Evolutionary conservation across 1,140 invertebrate genomes (phyloP).

Genomic region (Drosophila melanica): DNA sequence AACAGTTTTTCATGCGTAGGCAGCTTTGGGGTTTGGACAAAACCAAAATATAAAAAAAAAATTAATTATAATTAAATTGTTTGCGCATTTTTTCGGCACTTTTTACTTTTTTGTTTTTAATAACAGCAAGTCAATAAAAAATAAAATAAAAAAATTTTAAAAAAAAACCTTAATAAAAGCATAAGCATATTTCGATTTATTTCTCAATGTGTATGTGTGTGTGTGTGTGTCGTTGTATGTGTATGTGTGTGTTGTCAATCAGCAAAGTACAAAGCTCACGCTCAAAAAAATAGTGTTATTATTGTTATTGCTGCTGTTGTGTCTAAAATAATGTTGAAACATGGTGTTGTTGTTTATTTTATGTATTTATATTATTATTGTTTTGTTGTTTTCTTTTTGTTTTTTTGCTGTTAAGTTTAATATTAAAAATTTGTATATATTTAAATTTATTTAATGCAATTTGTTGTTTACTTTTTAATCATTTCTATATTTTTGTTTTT

Average conservation of each 20-base stretch:
- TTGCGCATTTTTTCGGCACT: constrained; percentile 38
- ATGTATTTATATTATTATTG: constrained; percentile 59
- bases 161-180: constrained; percentile 7
- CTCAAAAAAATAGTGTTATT: constrained; percentile 31
- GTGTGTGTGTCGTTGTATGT: constrained; percentile 5
- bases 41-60: constrained; percentile 3
- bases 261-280: constrained; percentile 45
- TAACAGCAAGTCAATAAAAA: constrained; percentile 26
- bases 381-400: constrained; percentile 42
- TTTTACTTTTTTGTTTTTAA: constrained; percentile 10
- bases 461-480: constrained; percentile 58
- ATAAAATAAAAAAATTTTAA: constrained; percentile 15
- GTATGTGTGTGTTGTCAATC: constrained; percentile 12
- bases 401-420: constrained; percentile 61
- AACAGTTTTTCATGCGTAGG: constrained; percentile 15
- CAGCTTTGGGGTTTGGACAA: constrained; percentile 2
- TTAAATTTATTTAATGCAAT: constrained; percentile 80
- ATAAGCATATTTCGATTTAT: too few species aligned
- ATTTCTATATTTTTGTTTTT: constrained; percentile 73
- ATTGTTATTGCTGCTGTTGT: constrained; percentile 16
- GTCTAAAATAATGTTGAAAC: constrained; percentile 49
- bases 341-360: constrained; percentile 48
- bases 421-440: constrained; percentile 74
- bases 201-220: neutral
- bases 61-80: constrained; percentile 25